Percentiles rank a stretch among this genome's conserved stretches.
phyloP scores from a whole-genome alignment of 2,797 vertebrate species.

The Pseudochromis fuscus region DNA sequence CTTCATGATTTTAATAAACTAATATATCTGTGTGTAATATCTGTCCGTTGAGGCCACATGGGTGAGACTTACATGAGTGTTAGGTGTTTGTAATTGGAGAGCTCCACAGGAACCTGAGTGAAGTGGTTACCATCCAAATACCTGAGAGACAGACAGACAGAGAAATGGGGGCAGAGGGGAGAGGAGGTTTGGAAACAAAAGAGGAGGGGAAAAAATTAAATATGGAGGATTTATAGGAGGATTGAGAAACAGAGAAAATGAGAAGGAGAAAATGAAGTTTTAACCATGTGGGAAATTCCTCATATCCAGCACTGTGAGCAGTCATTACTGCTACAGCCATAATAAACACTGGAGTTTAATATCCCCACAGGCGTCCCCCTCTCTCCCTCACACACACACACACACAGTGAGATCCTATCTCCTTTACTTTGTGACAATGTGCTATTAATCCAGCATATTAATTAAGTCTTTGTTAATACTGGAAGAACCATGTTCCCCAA shows the following conservation, averaged over 20 bases:
- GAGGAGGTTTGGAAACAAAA: conserved; percentile 20
- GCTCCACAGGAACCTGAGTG: conserved; percentile 95
- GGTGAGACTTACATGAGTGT: conserved; percentile 94
- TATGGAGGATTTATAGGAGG: conserved; percentile 11
- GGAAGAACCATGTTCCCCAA: conserved; percentile 36
- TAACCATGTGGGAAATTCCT: conserved; percentile 79
- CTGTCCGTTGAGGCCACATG: conserved; percentile 2
- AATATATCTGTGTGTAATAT: not conserved
- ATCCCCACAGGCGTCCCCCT: conserved; percentile 62
- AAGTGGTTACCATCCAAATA: conserved; percentile 99
- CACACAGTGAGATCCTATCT: conserved; percentile 31
- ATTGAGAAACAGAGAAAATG: conserved; percentile 35
- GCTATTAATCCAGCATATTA: conserved; percentile 60
- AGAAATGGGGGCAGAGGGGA: not conserved
- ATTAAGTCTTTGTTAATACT: conserved; percentile 67
- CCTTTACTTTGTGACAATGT: conserved; percentile 40
- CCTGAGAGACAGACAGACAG: conserved; percentile 68
- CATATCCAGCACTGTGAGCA: conserved; percentile 74
- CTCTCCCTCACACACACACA: conserved; percentile 15
- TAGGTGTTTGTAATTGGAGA: conserved; percentile 96
- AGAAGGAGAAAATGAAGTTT: conserved; percentile 66
- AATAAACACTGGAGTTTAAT: conserved; percentile 79
- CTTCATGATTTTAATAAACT: not conserved
- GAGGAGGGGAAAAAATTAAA: not conserved
- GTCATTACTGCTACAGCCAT: conserved; percentile 76